Conservation (phyloP, 92 coral and sea anemone genomes). For the Parazoanthus darwini region DNA sequence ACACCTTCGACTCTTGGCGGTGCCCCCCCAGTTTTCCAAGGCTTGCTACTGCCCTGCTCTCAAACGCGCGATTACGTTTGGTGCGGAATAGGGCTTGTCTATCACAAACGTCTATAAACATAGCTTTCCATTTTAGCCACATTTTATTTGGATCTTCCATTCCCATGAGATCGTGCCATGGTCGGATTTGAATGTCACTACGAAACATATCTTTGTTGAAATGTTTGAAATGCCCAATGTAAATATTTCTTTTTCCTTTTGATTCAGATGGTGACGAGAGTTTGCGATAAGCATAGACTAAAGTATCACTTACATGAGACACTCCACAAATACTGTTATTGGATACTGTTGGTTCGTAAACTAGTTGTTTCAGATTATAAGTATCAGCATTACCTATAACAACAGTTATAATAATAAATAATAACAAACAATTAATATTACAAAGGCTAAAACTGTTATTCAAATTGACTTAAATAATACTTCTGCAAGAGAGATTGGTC, state of each 20-base stretch:
- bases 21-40: too few relatives aligned
- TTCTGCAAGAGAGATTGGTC: too few relatives aligned
- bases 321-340: background rate
- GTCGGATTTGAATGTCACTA: constrained; percentile 27
- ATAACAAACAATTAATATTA: too few relatives aligned
- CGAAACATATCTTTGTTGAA: constrained; percentile 27
- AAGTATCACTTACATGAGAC: background rate
- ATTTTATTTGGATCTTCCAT: constrained; percentile 40
- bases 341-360: background rate
- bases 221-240: constrained; percentile 41
- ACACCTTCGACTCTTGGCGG: too few relatives aligned
- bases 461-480: too few relatives aligned
- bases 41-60: too few relatives aligned
- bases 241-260: constrained; percentile 37
- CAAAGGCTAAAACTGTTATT: too few relatives aligned
- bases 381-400: too few relatives aligned
- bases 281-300: constrained; percentile 36
- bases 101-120: constrained; percentile 15
- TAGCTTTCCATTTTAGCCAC: constrained; percentile 52
- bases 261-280: constrained; percentile 26
- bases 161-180: constrained; percentile 27
- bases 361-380: too few relatives aligned
- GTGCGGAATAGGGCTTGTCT: constrained; percentile 15
- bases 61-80: constrained; percentile 25
- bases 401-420: too few relatives aligned